Evolutionary conservation across 2,888 invertebrate genomes (phyloP).

Genomic region (Netelia fuscicornis): DNA sequence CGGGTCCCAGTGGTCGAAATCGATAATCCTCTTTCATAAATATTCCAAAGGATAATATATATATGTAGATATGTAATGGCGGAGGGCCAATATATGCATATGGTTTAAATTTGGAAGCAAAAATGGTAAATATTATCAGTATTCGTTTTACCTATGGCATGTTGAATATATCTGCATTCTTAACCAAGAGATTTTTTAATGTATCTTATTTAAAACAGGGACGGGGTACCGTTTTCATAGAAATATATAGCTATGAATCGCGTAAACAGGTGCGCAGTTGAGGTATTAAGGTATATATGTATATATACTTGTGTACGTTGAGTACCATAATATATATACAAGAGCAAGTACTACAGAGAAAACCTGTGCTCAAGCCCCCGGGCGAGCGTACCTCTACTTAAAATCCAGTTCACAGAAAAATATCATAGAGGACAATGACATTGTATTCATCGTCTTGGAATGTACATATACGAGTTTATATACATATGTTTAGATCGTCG

Average conservation of each 20-base stretch:
- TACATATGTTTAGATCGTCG: not conserved
- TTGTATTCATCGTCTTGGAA: not conserved
- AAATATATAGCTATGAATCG: not conserved
- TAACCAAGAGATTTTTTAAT: not conserved
- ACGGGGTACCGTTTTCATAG: slow-evolving; percentile 14
- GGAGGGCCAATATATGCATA: not conserved
- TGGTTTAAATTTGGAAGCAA: not conserved
- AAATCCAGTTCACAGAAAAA: slow-evolving; percentile 57
- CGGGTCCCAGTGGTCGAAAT: slow-evolving; percentile 5
- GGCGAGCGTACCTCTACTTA: slow-evolving; percentile 33
- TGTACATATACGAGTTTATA: not conserved
- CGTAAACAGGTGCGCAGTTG: slow-evolving; percentile 31
- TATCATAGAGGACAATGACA: slow-evolving; percentile 54
- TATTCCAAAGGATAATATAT: slow-evolving; percentile 12
- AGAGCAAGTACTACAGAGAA: slow-evolving; percentile 11
- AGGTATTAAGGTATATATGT: slow-evolving; percentile 3
- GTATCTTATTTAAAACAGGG: not conserved
- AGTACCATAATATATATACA: not conserved
- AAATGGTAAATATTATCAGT: not conserved
- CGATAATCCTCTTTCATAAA: slow-evolving; percentile 44
- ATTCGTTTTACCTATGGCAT: not conserved
- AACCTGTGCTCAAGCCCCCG: slow-evolving; percentile 8
- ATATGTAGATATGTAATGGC: slow-evolving; percentile 5
- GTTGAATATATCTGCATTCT: not conserved
- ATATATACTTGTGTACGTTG: not conserved